Conservation (phyloP, 2,113 vertebrate species). For the Paramisgurnus dabryanus region DNA sequence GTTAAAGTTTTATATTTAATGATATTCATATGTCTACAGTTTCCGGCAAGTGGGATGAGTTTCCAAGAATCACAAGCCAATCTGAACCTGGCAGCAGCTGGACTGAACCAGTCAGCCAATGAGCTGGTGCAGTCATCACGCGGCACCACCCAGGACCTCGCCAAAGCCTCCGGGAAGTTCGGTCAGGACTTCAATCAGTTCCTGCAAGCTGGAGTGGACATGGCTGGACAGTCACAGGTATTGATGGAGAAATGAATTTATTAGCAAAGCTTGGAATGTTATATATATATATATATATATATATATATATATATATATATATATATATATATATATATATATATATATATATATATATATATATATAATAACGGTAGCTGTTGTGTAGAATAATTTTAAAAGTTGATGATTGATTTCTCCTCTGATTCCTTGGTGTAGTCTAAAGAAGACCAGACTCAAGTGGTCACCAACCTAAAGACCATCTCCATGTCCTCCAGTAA, state of each 20-base stretch:
- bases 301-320: too few relatives aligned
- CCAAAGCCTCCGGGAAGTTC: conserved; percentile 90
- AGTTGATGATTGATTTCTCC: not conserved
- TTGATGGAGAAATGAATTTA: not conserved
- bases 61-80: conserved; percentile 94
- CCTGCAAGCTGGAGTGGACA: conserved; percentile 93
- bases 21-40: conserved; percentile 68
- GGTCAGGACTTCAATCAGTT: conserved; percentile 94
- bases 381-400: not conserved
- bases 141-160: conserved; percentile 90
- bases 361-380: not conserved
- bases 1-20: too few relatives aligned
- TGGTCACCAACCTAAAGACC: conserved; percentile 95
- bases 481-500: conserved; percentile 99
- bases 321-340: too few relatives aligned
- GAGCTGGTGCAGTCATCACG: conserved; percentile 93
- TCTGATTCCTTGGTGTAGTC: conserved; percentile 70
- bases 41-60: conserved; percentile 88
- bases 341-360: too few relatives aligned
- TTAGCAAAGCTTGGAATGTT: not conserved
- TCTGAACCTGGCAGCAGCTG: conserved; percentile 86
- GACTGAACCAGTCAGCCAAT: conserved; percentile 94
- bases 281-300: too few relatives aligned
- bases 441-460: conserved; percentile 90
- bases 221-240: conserved; percentile 94